Evolutionary conservation across 1,140 invertebrate genomes (phyloP), one percentile per base, ranked within the genome.

Genomic region (Drosophila yakuba): DNA sequence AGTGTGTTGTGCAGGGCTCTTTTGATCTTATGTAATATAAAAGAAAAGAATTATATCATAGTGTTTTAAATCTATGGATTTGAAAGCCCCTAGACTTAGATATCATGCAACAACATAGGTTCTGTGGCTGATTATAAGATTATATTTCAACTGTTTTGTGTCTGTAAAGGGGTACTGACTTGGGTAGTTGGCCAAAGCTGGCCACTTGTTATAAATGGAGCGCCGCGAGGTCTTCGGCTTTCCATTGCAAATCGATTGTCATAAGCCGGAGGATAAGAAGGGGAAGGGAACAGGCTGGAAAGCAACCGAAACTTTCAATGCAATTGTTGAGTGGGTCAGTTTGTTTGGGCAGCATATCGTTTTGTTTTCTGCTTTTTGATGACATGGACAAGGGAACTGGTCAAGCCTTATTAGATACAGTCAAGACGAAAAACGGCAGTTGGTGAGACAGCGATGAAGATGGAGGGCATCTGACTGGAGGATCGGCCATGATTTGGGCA

Each of bases 191-290:
- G 62, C 73, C 48, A 55, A 55, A 76, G 56, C 74, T 60, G 73
- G 79, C 79, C 78, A 82, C 79, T 90, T 83, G 82, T 90, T 90
- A 81, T 88, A 86, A 90, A 80, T 90, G 82, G 88, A 88, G 77
- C 82, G 88, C 81, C 83, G 71, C 45, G 55, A 74, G 81, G 85
- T 80, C 74, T 81, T 74, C 54, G 75, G 64, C 68, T 88, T 88
- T 83, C 83, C 86, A 83, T 80, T 83, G 86, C 79, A 90, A 90
- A 90, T 90, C 88, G 88, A 90, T 90, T 90, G 88, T 90, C 86
- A 90, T 90, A 90, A 90, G 79, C 72, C 62, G 60, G 58, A 28
- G 45, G 50, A 48, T 36, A n/a, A 12, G 12, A 52, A 44, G 32
- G 61, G 64, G 38, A 36, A 44, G 64, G 60, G 28, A 66, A 25